Evolutionary conservation across 2,113 vertebrate genomes (phyloP).

Genomic region (Phylloscopus trochiloides): DNA sequence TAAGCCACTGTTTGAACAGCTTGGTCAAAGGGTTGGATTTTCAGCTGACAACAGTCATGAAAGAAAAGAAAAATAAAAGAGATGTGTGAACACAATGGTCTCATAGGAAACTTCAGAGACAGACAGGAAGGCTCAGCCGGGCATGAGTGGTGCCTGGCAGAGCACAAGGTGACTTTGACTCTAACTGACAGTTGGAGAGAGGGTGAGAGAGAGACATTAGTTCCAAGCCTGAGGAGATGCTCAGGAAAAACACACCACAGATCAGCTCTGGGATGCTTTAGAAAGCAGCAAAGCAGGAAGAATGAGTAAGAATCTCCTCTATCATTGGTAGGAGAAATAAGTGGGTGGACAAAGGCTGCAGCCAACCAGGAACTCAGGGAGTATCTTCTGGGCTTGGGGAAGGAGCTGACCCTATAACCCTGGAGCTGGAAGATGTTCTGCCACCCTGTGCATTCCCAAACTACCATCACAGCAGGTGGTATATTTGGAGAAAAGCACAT

Average conservation of each 20-base stretch:
- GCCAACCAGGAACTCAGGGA: background rate
- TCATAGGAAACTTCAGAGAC: constrained; percentile 57
- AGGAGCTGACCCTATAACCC: background rate
- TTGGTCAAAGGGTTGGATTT: constrained; percentile 67
- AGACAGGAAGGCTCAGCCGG: constrained; percentile 39
- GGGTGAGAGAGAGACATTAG: background rate
- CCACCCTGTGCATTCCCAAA: background rate
- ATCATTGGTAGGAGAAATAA: background rate
- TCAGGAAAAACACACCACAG: background rate
- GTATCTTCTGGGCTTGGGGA: background rate
- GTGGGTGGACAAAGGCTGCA: background rate
- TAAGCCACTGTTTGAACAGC: constrained; percentile 70
- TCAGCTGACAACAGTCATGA: constrained; percentile 60
- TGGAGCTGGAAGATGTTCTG: background rate
- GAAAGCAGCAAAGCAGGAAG: background rate
- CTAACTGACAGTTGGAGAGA: constrained; percentile 47
- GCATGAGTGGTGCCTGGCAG: constrained; percentile 24
- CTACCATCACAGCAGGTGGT: background rate
- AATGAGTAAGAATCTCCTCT: background rate
- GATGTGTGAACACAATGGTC: constrained; percentile 46
- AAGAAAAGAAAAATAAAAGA: constrained; percentile 63
- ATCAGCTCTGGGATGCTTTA: background rate
- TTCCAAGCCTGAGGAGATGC: constrained; percentile 23
- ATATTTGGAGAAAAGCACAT: background rate
- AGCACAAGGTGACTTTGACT: constrained; percentile 60